Conservation (phyloP, 2,113 vertebrate genomes). For the Poicephalus meyeri region DNA sequence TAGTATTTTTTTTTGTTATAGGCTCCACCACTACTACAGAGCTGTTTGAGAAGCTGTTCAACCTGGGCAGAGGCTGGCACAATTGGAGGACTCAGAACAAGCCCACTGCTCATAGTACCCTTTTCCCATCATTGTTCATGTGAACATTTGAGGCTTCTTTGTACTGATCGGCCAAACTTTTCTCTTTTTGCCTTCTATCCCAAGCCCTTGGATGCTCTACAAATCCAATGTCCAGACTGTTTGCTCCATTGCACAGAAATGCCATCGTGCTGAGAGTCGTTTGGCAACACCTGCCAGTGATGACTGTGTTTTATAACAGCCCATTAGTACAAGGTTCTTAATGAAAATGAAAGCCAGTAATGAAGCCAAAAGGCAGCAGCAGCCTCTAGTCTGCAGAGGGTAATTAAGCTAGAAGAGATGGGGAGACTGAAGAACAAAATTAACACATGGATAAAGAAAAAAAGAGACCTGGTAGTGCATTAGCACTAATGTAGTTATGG, state of each 20-base stretch:
- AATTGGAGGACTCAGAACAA: background rate
- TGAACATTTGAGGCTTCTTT: background rate
- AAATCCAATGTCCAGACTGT: constrained; percentile 51
- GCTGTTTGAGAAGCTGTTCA: background rate
- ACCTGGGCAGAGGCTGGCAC: background rate
- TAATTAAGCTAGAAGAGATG: constrained; percentile 70
- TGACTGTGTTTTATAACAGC: constrained; percentile 74
- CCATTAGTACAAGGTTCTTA: constrained; percentile 77
- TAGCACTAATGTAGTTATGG: constrained; percentile 43
- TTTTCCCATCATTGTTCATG: background rate
- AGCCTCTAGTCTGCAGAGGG: constrained; percentile 65
- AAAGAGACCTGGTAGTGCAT: constrained; percentile 56
- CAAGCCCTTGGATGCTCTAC: constrained; percentile 17
- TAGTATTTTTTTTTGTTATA: background rate
- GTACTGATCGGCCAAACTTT: background rate
- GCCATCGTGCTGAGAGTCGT: constrained; percentile 67
- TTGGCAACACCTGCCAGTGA: constrained; percentile 70
- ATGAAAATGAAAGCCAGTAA: constrained; percentile 82
- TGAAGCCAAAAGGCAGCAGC: constrained; percentile 77
- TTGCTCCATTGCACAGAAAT: constrained; percentile 66
- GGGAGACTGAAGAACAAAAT: constrained; percentile 60
- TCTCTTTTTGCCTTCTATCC: background rate
- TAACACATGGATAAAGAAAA: constrained; percentile 68
- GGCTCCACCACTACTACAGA: background rate
- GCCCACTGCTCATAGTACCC: background rate